Conservation (phyloP, 1,140 invertebrate species). For the Macrobrachium nipponense region DNA sequence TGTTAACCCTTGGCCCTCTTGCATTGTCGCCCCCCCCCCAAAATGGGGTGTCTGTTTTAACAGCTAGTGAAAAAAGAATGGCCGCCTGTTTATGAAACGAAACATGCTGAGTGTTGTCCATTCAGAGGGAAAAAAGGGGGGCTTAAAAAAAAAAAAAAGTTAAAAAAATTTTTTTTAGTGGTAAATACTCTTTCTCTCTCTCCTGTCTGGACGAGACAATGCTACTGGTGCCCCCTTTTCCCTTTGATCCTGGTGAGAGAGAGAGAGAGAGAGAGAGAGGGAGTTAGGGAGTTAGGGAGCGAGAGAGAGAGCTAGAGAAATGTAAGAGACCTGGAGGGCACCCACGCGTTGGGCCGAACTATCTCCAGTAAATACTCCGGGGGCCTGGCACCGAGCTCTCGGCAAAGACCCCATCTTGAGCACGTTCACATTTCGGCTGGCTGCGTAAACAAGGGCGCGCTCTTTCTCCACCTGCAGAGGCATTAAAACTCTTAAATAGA, state of each 20-base stretch:
- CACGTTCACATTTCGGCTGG: conserved; percentile 57
- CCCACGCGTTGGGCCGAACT: background rate
- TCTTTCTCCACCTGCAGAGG: conserved; percentile 40
- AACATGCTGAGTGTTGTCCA: no score
- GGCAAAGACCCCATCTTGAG: conserved; percentile 35
- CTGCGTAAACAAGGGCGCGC: conserved; percentile 48
- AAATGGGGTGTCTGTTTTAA: background rate
- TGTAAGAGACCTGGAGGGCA: background rate
- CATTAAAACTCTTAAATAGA: conserved; percentile 35
- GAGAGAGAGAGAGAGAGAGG: background rate
- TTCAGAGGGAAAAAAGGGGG: no score
- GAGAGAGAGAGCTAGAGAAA: background rate
- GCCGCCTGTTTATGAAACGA: no score
- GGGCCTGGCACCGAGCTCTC: conserved; percentile 24
- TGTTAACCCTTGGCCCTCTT: background rate
- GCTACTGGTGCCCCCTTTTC: no score
- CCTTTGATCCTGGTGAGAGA: background rate
- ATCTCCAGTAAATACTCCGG: conserved; percentile 49
- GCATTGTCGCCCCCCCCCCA: background rate
- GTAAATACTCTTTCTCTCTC: no score
- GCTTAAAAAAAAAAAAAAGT: no score
- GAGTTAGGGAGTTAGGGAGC: background rate
- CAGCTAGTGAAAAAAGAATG: no score
- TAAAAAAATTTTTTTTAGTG: no score
- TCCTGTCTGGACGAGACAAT: no score